These are phyloP conservation scores for Lipotes vexillifer DNA, from an alignment of 2,113 vertebrate species.

Conservation along the genomic window DNA sequence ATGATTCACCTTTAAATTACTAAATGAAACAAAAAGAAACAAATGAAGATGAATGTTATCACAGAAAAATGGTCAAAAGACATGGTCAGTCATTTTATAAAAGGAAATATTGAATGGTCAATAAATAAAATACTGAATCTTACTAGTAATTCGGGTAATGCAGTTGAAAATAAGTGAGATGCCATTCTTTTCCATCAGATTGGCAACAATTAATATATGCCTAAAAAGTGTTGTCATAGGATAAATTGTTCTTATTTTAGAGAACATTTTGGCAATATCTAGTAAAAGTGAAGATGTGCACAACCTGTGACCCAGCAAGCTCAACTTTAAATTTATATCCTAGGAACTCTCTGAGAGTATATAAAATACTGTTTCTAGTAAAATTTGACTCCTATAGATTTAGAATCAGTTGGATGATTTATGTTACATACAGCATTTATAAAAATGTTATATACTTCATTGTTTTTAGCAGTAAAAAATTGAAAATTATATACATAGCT, in stretches of 20 bases:
- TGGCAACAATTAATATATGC: background rate
- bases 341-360: background rate
- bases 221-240: background rate
- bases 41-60: background rate
- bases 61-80: conserved; percentile 15
- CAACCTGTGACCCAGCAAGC: background rate
- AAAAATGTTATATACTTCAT: background rate
- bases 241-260: conserved; percentile 16
- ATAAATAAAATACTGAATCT: background rate
- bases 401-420: conserved; percentile 12
- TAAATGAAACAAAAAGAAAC: background rate
- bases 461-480: conserved; percentile 20
- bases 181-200: background rate
- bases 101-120: background rate
- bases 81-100: background rate
- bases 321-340: background rate
- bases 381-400: background rate
- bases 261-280: background rate
- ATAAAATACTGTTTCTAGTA: background rate
- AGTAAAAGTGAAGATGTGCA: background rate
- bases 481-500: background rate
- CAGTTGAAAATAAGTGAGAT: background rate
- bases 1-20: conserved; percentile 27
- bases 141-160: background rate
- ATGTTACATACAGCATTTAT: background rate